Evolutionary conservation across 1,140 invertebrate genomes (phyloP), one percentile per base, ranked within the genome.

Genomic region (Drosophila orosa): DNA sequence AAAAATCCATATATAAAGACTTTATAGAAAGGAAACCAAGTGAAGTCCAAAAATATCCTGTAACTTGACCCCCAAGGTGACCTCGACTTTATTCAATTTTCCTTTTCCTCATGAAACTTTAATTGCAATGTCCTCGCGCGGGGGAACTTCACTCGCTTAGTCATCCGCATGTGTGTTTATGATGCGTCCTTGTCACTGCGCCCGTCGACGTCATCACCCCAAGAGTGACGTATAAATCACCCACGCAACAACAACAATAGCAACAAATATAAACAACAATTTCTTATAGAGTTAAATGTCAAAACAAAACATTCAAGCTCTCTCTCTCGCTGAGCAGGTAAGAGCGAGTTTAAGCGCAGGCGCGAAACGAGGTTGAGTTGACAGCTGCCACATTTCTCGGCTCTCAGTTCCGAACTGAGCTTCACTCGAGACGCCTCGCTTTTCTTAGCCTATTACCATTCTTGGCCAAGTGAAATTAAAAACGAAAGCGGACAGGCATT

Each of bases 301-400:
- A 78, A 81, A 80, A 81, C 78, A 80, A 80, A 80, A 81, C 72
- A 68, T 66, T 68, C 44, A 37, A 40, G 24, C 54, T 56, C 42
- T 60, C 74, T 35, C 29, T 31, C 42, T 50, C 44, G 13, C 44
- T 12, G 7, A 29, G 31, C 22, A 35, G 31, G 17, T 22, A 24
- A 15, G 25, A 19, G 61, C 60, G 44, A 22, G 3, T 5, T 3
- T 1, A 10, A 10, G 40, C 65, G 68, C 68, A 72, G 56, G 68
- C 68, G 68, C 52, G 22, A 57, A 48, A 8, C 13, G 50, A 33
- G 40, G 17, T 61, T 40, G 39, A 65, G 40, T 65, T 71, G 67
- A 71, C 67, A 68, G 61, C 60, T 65, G 65, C 65, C 63, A 69
- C 67, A 68, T 57, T 48, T 57, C 50, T 69, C n/a, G 40, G 37